Percentiles rank a stretch among this genome's conserved stretches.
These are phyloP conservation scores for Drosophila sechellia DNA, from an alignment of 1,140 invertebrate genomes.

Conservation along the genomic window DNA sequence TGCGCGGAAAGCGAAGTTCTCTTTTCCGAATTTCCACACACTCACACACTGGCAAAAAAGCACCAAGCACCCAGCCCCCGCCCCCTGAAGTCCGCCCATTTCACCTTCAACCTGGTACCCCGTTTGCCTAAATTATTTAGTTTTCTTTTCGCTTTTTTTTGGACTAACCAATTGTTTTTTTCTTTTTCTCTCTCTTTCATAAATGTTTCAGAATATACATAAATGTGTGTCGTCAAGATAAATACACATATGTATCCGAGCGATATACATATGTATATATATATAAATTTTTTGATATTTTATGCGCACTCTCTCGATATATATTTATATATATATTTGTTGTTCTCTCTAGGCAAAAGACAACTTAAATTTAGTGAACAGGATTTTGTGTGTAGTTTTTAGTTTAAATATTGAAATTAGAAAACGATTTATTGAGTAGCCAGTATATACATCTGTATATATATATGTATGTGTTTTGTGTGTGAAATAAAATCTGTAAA, in stretches of 20 bases:
- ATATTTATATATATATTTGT: constrained; percentile 38
- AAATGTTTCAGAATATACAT: constrained; percentile 80
- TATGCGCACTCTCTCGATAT: constrained; percentile 60
- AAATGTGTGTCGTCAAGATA: constrained; percentile 71
- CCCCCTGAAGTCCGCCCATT: constrained; percentile 1
- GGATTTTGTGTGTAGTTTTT: constrained; percentile 47
- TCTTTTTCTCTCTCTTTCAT: constrained; percentile 66
- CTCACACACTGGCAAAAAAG: constrained; percentile 25
- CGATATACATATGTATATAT: constrained; percentile 47
- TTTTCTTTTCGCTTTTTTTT: constrained; percentile 58
- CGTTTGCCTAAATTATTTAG: constrained; percentile 44
- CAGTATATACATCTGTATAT: constrained; percentile 31
- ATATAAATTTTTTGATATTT: constrained; percentile 39
- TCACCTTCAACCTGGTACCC: constrained; percentile 37
- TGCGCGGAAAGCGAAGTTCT: constrained; percentile 18
- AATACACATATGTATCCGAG: constrained; percentile 51
- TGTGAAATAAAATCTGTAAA: constrained; percentile 49
- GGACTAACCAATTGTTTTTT: constrained; percentile 78
- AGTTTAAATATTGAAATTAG: constrained; percentile 40
- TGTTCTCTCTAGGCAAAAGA: constrained; percentile 52
- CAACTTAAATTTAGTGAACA: constrained; percentile 52
- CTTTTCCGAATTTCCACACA: constrained; percentile 35
- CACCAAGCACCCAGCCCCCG: neutral
- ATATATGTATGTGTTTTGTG: constrained; percentile 50
- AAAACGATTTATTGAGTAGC: constrained; percentile 45